These are phyloP conservation scores for Harlomillsia oculata DNA, from an alignment of 1,140 invertebrate species.

Conservation along the genomic window DNA sequence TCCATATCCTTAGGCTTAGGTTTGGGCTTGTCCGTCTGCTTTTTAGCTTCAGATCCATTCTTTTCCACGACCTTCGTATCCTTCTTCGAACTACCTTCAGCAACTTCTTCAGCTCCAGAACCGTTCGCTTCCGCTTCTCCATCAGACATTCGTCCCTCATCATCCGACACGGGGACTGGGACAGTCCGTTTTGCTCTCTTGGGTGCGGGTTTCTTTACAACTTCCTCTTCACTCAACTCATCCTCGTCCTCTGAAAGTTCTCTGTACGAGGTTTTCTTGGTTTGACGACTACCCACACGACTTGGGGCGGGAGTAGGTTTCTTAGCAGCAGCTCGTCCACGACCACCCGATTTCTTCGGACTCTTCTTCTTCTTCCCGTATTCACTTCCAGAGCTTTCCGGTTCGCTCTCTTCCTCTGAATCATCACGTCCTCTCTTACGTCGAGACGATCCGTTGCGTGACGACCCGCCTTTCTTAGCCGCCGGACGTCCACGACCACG, in stretches of 20 bases:
- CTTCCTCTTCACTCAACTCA: conserved; percentile 4
- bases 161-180: background rate
- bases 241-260: conserved; percentile 22
- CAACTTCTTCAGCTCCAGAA: background rate
- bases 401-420: conserved; percentile 12
- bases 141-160: too few relatives aligned
- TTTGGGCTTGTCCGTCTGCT: too few relatives aligned
- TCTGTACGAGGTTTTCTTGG: conserved; percentile 15
- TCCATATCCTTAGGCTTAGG: too few relatives aligned
- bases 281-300: background rate
- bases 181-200: background rate
- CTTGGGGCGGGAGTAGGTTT: conserved; percentile 6
- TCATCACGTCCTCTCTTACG: conserved; percentile 1
- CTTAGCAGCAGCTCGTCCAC: background rate
- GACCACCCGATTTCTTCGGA: conserved; percentile 13
- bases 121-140: conserved; percentile 7
- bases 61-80: background rate
- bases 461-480: conserved; percentile 4
- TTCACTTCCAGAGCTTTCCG: conserved; percentile 28
- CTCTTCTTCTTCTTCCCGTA: conserved; percentile 25
- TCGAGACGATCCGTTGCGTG: background rate
- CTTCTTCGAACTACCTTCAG: conserved; percentile 3
- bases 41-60: conserved; percentile 2
- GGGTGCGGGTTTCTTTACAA: background rate
- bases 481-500: conserved; percentile 6